phyloP scores from a whole-genome alignment of 2,888 invertebrate species.

The Stratiomys singularior region DNA sequence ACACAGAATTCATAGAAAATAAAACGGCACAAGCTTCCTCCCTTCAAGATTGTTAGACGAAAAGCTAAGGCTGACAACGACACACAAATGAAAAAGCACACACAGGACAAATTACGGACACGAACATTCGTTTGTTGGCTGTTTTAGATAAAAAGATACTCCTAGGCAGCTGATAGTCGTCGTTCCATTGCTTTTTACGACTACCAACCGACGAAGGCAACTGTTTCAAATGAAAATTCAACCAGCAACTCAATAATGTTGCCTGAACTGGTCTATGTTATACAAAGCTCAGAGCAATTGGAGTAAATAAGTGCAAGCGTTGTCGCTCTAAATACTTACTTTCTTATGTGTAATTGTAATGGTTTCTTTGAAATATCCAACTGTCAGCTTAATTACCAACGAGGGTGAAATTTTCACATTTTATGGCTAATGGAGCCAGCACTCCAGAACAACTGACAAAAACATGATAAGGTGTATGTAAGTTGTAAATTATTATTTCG shows the following conservation, averaged over 20 bases:
- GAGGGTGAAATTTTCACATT: conserved; percentile 25
- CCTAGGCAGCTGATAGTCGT: background rate
- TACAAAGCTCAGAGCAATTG: no score
- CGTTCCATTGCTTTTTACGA: background rate
- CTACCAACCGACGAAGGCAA: background rate
- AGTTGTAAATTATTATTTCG: conserved; percentile 9
- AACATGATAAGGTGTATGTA: background rate
- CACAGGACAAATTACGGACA: conserved; percentile 1
- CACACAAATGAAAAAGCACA: background rate
- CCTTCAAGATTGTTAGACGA: no score
- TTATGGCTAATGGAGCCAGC: conserved; percentile 5
- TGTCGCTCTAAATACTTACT: background rate
- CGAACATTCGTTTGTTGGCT: background rate
- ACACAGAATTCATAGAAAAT: no score
- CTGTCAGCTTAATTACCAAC: conserved; percentile 30
- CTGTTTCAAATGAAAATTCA: background rate
- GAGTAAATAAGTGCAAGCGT: background rate
- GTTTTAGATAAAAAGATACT: background rate
- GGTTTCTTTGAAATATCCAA: conserved; percentile 28
- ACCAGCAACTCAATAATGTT: background rate
- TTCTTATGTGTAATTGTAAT: conserved; percentile 18
- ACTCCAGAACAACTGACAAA: background rate
- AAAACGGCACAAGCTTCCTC: no score
- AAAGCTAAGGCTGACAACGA: background rate
- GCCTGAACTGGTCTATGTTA: background rate